phyloP scores from a whole-genome alignment of 2,113 vertebrate species.

The Eulacestoma nigropectus region DNA sequence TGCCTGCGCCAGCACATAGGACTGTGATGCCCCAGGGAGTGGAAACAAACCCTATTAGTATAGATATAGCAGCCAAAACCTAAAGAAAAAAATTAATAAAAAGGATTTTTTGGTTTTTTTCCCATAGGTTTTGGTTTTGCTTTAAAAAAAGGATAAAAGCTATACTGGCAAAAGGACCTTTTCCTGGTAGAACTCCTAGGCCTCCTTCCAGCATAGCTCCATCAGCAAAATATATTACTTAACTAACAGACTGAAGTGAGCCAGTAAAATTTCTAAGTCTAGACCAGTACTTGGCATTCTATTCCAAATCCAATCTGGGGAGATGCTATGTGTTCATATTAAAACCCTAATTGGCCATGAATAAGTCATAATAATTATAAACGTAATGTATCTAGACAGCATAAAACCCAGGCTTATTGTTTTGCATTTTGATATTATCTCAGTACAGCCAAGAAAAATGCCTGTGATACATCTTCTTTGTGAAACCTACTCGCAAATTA shows the following conservation, averaged over 20 bases:
- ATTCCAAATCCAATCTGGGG: not conserved
- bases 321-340: not conserved
- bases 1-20: not conserved
- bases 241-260: not conserved
- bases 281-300: not conserved
- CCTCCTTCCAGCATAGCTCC: not conserved
- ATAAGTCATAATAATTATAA: conserved; percentile 22
- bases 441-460: not conserved
- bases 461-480: not conserved
- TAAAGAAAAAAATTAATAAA: not conserved
- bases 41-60: not conserved
- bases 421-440: not conserved
- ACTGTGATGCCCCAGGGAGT: not conserved
- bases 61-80: not conserved
- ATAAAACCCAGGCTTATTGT: not conserved
- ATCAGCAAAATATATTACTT: not conserved
- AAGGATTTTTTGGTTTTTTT: not conserved
- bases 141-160: not conserved
- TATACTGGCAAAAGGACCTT: not conserved
- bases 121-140: not conserved
- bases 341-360: not conserved
- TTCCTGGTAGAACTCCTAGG: not conserved
- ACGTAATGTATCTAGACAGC: not conserved
- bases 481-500: not conserved
- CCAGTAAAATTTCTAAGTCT: conserved; percentile 26